Conservation (phyloP, 92 coral and sea anemone species). For the Plumapathes pennacea region DNA sequence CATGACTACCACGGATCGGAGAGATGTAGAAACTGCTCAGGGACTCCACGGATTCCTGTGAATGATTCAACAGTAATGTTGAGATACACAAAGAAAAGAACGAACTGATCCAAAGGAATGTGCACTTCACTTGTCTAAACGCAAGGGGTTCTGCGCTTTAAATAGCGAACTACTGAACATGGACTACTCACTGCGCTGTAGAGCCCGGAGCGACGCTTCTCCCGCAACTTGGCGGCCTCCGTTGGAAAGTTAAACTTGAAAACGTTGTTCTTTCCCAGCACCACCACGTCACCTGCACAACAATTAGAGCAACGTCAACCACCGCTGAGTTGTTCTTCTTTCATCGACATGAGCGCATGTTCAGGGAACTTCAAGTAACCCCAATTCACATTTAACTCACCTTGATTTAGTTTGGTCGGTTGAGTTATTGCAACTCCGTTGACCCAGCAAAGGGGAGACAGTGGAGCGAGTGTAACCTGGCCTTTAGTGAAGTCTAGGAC, state of each 20-base stretch:
- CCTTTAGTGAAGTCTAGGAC: conserved; percentile 70
- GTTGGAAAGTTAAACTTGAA: conserved; percentile 96
- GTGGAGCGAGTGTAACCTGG: conserved; percentile 72
- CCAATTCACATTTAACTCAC: conserved; percentile 19
- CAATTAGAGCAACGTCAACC: neutral
- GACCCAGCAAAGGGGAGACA: conserved; percentile 71
- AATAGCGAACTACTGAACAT: too few species aligned
- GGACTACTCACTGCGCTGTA: conserved; percentile 34
- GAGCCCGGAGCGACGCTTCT: conserved; percentile 73
- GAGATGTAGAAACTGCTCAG: conserved; percentile 58
- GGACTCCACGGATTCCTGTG: conserved; percentile 80
- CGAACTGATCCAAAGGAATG: too few species aligned
- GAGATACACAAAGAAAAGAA: too few species aligned
- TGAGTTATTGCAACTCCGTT: conserved; percentile 73
- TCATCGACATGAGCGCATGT: neutral
- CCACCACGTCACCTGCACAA: conserved; percentile 79
- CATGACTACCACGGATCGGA: conserved; percentile 82
- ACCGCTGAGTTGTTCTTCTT: neutral
- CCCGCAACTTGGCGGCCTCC: conserved; percentile 92
- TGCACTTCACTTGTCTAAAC: too few species aligned
- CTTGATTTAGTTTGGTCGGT: conserved; percentile 85
- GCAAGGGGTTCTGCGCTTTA: too few species aligned
- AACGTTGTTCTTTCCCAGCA: conserved; percentile 87
- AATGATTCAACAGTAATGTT: too few species aligned
- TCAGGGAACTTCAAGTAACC: neutral